Evolutionary conservation across 1,140 invertebrate genomes (phyloP).

Genomic region (Eupristina koningsbergeri): DNA sequence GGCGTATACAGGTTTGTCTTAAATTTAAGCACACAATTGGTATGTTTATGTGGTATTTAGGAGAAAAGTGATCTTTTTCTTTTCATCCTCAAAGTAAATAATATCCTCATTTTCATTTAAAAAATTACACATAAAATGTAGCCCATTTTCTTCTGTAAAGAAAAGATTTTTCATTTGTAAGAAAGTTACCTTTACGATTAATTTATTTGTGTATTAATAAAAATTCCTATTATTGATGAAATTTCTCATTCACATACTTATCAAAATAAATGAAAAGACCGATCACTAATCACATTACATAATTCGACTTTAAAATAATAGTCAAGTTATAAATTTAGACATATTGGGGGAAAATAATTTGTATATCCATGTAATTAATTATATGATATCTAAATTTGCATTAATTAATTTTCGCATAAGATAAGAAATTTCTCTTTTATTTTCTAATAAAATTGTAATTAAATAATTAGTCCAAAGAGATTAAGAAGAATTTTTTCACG

Average conservation of each 20-base stretch:
- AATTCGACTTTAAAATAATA: not conserved
- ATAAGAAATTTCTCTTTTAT: not conserved
- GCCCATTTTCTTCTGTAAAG: not conserved
- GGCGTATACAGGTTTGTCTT: too few relatives aligned
- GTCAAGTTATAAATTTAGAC: not conserved
- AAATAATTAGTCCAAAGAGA: not conserved
- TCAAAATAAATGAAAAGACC: not conserved
- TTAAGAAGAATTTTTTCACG: not conserved
- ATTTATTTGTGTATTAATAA: not conserved
- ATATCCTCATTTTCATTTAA: too few relatives aligned
- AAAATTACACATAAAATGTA: too few relatives aligned
- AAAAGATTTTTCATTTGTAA: not conserved
- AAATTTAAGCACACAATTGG: too few relatives aligned
- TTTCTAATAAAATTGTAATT: not conserved
- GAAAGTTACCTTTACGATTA: not conserved
- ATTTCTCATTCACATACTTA: not conserved
- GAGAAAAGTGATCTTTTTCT: too few relatives aligned
- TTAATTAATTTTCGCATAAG: not conserved
- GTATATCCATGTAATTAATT: not conserved
- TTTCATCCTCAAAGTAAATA: too few relatives aligned
- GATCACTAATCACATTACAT: not conserved
- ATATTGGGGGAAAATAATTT: not conserved
- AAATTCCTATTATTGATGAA: not conserved
- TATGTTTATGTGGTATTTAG: too few relatives aligned
- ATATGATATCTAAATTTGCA: not conserved